These are phyloP conservation scores for Desmophyllum pertusum DNA, from an alignment of 92 coral and sea anemone species.

Conservation along the genomic window DNA sequence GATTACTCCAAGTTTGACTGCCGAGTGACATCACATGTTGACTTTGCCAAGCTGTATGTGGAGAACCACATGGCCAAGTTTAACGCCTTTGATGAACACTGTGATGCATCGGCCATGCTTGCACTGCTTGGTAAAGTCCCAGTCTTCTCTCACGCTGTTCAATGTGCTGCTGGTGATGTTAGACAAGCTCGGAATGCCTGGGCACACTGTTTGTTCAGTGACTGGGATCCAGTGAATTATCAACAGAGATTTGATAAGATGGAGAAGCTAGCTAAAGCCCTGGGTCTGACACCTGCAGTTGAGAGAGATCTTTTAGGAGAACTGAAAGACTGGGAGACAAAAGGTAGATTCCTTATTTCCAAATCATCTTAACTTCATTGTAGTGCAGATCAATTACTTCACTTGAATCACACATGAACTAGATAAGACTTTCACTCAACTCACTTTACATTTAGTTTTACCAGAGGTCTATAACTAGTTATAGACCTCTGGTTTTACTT, in stretches of 20 bases:
- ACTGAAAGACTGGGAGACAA: constrained; percentile 47
- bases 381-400: no score
- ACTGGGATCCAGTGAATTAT: constrained; percentile 41
- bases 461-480: no score
- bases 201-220: constrained; percentile 60
- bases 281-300: constrained; percentile 17
- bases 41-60: constrained; percentile 57
- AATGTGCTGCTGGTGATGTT: constrained; percentile 47
- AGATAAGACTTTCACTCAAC: neutral
- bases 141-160: constrained; percentile 43
- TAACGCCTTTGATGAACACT: constrained; percentile 49
- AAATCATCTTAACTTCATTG: no score
- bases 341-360: constrained; percentile 18
- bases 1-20: constrained; percentile 35
- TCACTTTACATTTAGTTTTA: no score
- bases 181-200: constrained; percentile 51
- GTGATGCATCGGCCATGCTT: constrained; percentile 63
- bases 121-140: constrained; percentile 51
- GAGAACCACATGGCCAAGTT: constrained; percentile 56
- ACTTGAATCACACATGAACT: no score
- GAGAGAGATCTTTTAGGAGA: neutral
- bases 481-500: no score
- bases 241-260: constrained; percentile 25
- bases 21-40: constrained; percentile 42
- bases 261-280: constrained; percentile 15